Evolutionary conservation across 2,113 vertebrate genomes (phyloP).

Genomic region (Labeo catla): DNA sequence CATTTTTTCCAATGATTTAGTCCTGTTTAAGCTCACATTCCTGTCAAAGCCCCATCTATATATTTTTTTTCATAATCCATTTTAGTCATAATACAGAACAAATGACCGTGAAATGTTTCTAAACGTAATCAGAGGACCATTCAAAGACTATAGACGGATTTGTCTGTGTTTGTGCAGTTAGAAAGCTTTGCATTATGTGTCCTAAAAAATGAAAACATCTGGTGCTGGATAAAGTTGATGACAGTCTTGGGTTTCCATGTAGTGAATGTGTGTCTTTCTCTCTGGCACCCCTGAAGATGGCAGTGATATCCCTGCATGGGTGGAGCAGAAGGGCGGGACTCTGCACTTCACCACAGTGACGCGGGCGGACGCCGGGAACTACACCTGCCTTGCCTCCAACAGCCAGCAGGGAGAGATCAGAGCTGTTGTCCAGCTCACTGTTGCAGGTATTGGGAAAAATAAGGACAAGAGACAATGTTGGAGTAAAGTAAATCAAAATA

Average conservation of each 20-base stretch:
- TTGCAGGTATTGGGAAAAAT: slow-evolving; percentile 77
- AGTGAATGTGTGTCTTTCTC: slow-evolving; percentile 1
- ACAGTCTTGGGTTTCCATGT: not conserved
- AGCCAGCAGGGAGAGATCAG: slow-evolving; percentile 83
- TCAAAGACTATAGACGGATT: too few relatives aligned
- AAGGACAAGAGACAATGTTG: not conserved
- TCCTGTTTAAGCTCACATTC: too few relatives aligned
- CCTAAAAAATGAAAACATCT: not conserved
- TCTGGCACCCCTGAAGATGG: slow-evolving; percentile 71
- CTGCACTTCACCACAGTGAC: slow-evolving; percentile 82
- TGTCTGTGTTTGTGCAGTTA: too few relatives aligned
- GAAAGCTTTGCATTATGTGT: too few relatives aligned
- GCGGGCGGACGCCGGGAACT: slow-evolving; percentile 81
- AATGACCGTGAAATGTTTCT: too few relatives aligned
- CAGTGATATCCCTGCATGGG: slow-evolving; percentile 76
- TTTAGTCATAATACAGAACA: too few relatives aligned
- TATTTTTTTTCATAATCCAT: too few relatives aligned
- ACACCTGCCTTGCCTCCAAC: slow-evolving; percentile 85
- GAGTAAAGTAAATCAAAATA: not conserved
- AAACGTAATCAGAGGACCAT: too few relatives aligned
- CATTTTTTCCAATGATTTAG: too few relatives aligned
- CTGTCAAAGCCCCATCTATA: too few relatives aligned
- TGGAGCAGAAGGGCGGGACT: slow-evolving; percentile 77
- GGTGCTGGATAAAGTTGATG: not conserved
- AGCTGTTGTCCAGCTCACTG: slow-evolving; percentile 82